Evolutionary conservation across 2,113 vertebrate species (phyloP), one percentile per base, ranked within the genome.

Genomic region (Phaethornis superciliosus): DNA sequence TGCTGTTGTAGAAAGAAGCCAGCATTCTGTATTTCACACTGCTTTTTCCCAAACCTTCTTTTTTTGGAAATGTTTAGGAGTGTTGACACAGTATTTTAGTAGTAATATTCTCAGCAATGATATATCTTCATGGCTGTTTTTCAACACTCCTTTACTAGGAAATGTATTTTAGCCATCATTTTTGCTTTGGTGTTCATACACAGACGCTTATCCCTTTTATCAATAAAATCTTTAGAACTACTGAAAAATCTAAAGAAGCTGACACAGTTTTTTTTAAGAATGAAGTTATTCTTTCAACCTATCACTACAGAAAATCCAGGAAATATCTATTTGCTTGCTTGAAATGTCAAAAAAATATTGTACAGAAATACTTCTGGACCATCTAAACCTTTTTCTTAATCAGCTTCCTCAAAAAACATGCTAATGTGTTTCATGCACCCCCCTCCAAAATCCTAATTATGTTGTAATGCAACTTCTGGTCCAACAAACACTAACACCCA

Each of bases 221-320:
- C 91, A 86, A 84, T 87, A 91, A 78, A 83, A 77, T 89, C 93
- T 75, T 87, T 60, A 37, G 28, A 94, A 51, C 62, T 84, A 80
- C 55, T 44, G 56, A 92, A 75, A 88, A 89, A 64, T 7, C 56
- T 64, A 58, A 85, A 89, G 75, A 40, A 94, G 86, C 88, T 70
- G 92, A 96, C 80, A 70, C 52, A 88, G 79, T 44, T 18, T 51
- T 88, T 40, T 94, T 84, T 86, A 68, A 86, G 83, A 75, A 84
- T 28, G 49, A 92, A 72, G 69, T 84, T 94, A 56, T 81, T 78
- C 90, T 95, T 81, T 68, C 74, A 72, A 81, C 49, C 26, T 23
- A 59, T 32, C 37, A 11, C 54, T 64, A 52, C 77, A 74, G 35
- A 80, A 85, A 91, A 85, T 14, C 27, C 51, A 55, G 52, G 40